Conservation (phyloP, 2,113 vertebrate species). For the Cardinalis cardinalis region DNA sequence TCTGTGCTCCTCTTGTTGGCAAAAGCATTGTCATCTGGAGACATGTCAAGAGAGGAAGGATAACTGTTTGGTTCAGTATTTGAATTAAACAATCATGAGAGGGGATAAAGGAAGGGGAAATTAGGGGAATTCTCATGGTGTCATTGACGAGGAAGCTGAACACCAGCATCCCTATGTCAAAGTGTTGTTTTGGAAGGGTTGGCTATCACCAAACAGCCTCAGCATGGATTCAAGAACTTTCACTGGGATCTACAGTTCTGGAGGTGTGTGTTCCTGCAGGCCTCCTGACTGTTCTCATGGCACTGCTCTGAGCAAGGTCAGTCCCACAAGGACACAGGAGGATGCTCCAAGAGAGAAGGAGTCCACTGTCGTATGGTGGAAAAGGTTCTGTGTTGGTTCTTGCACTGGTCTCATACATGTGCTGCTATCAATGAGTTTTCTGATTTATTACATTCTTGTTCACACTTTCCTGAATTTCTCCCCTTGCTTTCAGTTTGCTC, state of each 20-base stretch:
- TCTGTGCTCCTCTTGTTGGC: neutral
- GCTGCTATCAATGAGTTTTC: neutral
- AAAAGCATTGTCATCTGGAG: neutral
- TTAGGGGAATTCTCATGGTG: neutral
- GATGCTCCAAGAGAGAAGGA: neutral
- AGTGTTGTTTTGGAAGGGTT: neutral
- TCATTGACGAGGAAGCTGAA: neutral
- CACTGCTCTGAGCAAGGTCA: neutral
- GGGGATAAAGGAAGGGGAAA: neutral
- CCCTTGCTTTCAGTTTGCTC: neutral
- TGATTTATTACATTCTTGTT: neutral
- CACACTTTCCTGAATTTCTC: neutral
- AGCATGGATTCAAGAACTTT: neutral
- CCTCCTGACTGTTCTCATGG: neutral
- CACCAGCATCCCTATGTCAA: rapidly evolving
- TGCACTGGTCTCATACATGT: rapidly evolving
- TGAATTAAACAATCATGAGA: neutral
- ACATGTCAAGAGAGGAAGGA: neutral
- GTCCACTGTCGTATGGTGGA: rapidly evolving
- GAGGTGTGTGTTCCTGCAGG: neutral
- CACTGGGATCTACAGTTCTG: neutral
- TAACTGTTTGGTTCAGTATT: neutral
- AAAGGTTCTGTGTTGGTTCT: neutral
- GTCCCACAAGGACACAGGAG: neutral
- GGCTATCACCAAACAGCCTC: neutral